A percentile compares a stretch with the other conserved stretches of the same genome.
phyloP scores from a whole-genome alignment of 2,888 invertebrate genomes.

The Penaeus monodon region DNA sequence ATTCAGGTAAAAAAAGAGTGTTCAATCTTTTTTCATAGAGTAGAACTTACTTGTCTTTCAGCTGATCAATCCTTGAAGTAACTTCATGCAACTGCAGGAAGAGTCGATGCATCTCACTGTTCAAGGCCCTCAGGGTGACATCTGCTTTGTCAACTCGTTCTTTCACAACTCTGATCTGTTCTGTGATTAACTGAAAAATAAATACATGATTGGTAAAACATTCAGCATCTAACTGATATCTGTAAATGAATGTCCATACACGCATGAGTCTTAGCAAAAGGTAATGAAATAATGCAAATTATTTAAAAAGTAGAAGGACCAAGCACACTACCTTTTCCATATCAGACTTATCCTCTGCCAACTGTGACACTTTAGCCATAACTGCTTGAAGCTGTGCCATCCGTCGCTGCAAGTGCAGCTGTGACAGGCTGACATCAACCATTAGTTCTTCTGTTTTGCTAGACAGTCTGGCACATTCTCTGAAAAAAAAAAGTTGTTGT shows the following conservation, averaged over 20 bases:
- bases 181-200: conserved; percentile 32
- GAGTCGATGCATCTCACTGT: conserved; percentile 42
- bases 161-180: conserved; percentile 38
- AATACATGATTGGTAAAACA: too few relatives aligned
- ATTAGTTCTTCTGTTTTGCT: conserved; percentile 47
- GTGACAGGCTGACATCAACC: conserved; percentile 49
- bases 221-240: too few relatives aligned
- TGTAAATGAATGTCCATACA: not conserved
- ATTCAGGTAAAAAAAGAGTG: not conserved
- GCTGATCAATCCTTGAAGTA: conserved; percentile 33
- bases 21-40: not conserved
- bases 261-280: not conserved
- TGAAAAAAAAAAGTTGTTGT: not conserved
- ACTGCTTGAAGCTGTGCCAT: conserved; percentile 31
- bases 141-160: conserved; percentile 21
- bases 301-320: too few relatives aligned
- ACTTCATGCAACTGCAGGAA: conserved; percentile 34
- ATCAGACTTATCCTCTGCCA: conserved; percentile 25
- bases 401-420: conserved; percentile 52
- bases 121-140: conserved; percentile 8
- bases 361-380: not conserved
- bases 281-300: not conserved
- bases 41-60: conserved; percentile 43
- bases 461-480: conserved; percentile 39
- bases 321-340: conserved; percentile 29